Evolutionary conservation across 2,113 vertebrate genomes (phyloP), one percentile per base, ranked within the genome.

Genomic region (Lasiurus borealis): DNA sequence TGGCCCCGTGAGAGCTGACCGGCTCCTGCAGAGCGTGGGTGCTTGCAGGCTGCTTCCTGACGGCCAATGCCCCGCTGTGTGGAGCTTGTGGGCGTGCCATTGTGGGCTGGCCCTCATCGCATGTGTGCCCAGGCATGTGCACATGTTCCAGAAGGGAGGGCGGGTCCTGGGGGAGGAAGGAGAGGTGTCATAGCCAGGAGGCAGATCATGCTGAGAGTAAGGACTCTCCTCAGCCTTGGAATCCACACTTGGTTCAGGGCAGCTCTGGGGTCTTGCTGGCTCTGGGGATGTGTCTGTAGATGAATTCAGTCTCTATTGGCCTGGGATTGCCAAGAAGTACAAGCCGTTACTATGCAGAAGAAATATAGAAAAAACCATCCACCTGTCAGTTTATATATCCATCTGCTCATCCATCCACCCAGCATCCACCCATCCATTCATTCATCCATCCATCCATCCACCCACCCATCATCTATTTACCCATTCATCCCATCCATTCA

Each of bases 1-100:
- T 21, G 4, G 50, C 10, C 18, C 50, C 1, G 21, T 0, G 83
- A 75, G 40, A 34, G 78, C 25, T 1, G 14, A 13, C 12, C 36
- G 8, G 18, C 9, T 4, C 12, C 34, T 2, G 0, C 44, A 23
- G 36, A 31, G 36, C 31, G 6, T 0, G 2, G 23, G 16, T 4
- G 3, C 12, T 0, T 2, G 25, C 34, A 9, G 57, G 23, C 44
- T 31, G 52, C 64, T 25, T 10, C 0, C 1, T 6, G 81, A 46
- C 1, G 6, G 23, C 77, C n/a, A 11, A 19, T 3, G 25, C 27
- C 8, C 68, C 21, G 71, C 36, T 18, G 27, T 40, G 25, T 23
- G 44, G 83, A 68, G 54, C 11, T 4, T 1, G 31, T 12, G 21
- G 1, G 59, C 2, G 14, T 10, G 5, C 19, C 44, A 21, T 12